Conservation (phyloP, 2,113 vertebrate species). For the Thymallus thymallus region DNA sequence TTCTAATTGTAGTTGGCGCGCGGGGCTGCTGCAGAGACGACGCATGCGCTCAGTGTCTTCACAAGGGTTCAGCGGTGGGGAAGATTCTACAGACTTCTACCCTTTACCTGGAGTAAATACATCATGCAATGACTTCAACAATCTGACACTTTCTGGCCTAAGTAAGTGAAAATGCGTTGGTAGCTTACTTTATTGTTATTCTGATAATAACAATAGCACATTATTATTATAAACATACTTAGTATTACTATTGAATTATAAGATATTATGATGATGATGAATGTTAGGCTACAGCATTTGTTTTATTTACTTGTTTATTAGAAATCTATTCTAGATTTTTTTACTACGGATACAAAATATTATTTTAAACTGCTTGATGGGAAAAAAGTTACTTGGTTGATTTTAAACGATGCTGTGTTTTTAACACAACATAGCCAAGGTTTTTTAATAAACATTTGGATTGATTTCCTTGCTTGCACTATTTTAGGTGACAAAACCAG, state of each 20-base stretch:
- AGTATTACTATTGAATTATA: neutral
- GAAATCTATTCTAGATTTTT: too few species aligned
- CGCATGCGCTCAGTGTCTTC: conserved; percentile 80
- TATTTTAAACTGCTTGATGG: too few species aligned
- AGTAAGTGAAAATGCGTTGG: neutral
- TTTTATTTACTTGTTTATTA: too few species aligned
- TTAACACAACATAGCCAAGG: too few species aligned
- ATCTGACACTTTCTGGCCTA: neutral
- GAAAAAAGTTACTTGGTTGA: too few species aligned
- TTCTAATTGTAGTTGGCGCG: neutral
- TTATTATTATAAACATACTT: neutral
- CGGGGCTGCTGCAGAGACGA: conserved; percentile 18
- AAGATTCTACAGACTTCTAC: conserved; percentile 65
- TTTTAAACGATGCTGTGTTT: too few species aligned
- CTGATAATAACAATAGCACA: too few species aligned
- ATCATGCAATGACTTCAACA: neutral
- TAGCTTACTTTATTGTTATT: too few species aligned
- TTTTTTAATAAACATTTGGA: neutral
- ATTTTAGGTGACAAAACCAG: neutral
- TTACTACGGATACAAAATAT: too few species aligned
- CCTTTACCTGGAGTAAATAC: neutral
- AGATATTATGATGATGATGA: too few species aligned
- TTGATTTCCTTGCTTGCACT: neutral
- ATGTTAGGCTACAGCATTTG: too few species aligned
- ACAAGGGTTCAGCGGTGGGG: conserved; percentile 74